phyloP scores from a whole-genome alignment of 2,888 invertebrate genomes.

The Tortrix viridana region DNA sequence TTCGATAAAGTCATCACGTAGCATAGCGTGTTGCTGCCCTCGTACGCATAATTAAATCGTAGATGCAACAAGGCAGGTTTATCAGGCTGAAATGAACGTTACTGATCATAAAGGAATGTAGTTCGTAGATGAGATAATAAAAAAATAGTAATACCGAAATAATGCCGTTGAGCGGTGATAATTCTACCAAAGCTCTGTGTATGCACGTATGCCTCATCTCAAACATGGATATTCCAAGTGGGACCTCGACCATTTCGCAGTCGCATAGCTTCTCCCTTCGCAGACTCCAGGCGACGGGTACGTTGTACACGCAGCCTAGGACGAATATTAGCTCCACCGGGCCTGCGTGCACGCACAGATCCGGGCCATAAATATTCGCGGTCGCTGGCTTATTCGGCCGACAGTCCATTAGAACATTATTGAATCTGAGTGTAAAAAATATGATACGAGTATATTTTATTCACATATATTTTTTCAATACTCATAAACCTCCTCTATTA shows the following conservation, averaged over 20 bases:
- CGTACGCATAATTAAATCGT: slow-evolving; percentile 60
- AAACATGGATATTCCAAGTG: slow-evolving; percentile 69
- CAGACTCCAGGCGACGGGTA: slow-evolving; percentile 66
- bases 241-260: slow-evolving; percentile 71
- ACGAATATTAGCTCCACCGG: slow-evolving; percentile 68
- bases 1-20: slow-evolving; percentile 72
- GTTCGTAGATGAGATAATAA: neutral
- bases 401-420: slow-evolving; percentile 65
- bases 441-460: too few relatives aligned
- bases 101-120: neutral
- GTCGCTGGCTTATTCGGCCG: slow-evolving; percentile 64
- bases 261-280: slow-evolving; percentile 74
- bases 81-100: slow-evolving; percentile 57
- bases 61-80: slow-evolving; percentile 60
- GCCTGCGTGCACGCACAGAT: slow-evolving; percentile 62
- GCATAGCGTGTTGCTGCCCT: slow-evolving; percentile 65
- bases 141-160: slow-evolving; percentile 57
- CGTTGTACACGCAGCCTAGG: slow-evolving; percentile 65
- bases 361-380: slow-evolving; percentile 70
- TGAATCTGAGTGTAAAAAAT: slow-evolving; percentile 53
- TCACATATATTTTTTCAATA: too few relatives aligned
- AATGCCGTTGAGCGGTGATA: slow-evolving; percentile 63
- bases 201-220: slow-evolving; percentile 71
- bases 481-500: too few relatives aligned
- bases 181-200: slow-evolving; percentile 66